These are phyloP conservation scores for Parnassius glacialis DNA, from an alignment of 2,888 invertebrate genomes.

Conservation along the genomic window DNA sequence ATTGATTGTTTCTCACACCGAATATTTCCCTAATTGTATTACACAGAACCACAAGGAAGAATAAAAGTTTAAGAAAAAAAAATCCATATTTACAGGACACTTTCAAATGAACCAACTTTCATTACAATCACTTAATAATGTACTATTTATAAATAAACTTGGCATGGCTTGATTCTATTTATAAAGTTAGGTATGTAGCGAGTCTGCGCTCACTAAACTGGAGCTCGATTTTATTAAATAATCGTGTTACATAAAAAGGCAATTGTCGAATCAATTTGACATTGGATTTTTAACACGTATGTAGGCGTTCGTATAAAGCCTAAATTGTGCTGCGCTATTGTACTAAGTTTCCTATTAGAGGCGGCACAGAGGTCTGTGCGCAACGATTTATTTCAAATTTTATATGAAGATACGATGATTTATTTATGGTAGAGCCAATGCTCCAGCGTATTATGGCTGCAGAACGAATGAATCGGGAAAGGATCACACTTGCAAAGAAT, in stretches of 20 bases:
- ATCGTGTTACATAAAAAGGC: conserved; percentile 29
- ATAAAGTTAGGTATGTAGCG: conserved; percentile 4
- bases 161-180: conserved; percentile 17
- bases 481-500: too few relatives aligned
- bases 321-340: conserved; percentile 40
- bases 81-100: too few relatives aligned
- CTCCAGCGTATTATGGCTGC: too few relatives aligned
- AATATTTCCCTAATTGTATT: too few relatives aligned
- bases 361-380: conserved; percentile 30
- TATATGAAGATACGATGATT: background rate
- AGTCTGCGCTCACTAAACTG: conserved; percentile 9
- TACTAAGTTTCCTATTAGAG: conserved; percentile 39
- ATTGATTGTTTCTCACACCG: too few relatives aligned
- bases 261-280: conserved; percentile 44
- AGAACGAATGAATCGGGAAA: too few relatives aligned
- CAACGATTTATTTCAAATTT: conserved; percentile 1
- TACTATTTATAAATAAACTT: conserved; percentile 23
- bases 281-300: conserved; percentile 41
- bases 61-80: too few relatives aligned
- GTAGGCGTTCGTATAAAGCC: conserved; percentile 49
- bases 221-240: conserved; percentile 23
- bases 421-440: background rate
- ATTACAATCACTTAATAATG: conserved; percentile 10
- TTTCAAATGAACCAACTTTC: conserved; percentile 5
- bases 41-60: too few relatives aligned